A percentile compares a stretch with the other conserved stretches of the same genome.
Evolutionary conservation across 2,113 vertebrate genomes (phyloP).

Genomic region (Pseudopodoces humilis): DNA sequence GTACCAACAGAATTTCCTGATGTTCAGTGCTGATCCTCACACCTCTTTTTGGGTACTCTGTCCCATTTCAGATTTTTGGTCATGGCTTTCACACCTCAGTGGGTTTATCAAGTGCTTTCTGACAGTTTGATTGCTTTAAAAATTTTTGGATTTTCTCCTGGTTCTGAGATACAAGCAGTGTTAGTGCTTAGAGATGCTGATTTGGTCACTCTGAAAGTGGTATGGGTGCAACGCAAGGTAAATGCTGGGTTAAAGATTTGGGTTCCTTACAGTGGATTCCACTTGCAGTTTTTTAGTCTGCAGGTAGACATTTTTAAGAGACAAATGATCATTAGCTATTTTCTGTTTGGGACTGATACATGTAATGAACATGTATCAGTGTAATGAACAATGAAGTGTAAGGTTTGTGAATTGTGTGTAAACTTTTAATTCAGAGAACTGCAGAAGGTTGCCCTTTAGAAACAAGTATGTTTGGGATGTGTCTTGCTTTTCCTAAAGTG

Average conservation of each 20-base stretch:
- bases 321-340: neutral
- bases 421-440: neutral
- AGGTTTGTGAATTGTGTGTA: neutral
- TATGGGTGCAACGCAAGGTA: neutral
- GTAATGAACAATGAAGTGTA: neutral
- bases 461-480: neutral
- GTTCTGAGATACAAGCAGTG: neutral
- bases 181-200: neutral
- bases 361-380: neutral
- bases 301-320: neutral
- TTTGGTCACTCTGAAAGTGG: neutral
- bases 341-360: neutral
- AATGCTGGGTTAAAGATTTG: neutral
- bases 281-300: neutral
- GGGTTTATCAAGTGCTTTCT: neutral
- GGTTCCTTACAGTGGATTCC: neutral
- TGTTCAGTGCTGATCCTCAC: neutral
- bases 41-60: neutral
- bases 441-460: neutral
- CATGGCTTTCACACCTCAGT: neutral
- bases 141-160: neutral
- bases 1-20: neutral
- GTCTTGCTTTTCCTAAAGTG: neutral
- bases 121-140: neutral
- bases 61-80: neutral